Evolutionary conservation across 2,888 invertebrate species (phyloP).

Genomic region (Aphodius granarius): DNA sequence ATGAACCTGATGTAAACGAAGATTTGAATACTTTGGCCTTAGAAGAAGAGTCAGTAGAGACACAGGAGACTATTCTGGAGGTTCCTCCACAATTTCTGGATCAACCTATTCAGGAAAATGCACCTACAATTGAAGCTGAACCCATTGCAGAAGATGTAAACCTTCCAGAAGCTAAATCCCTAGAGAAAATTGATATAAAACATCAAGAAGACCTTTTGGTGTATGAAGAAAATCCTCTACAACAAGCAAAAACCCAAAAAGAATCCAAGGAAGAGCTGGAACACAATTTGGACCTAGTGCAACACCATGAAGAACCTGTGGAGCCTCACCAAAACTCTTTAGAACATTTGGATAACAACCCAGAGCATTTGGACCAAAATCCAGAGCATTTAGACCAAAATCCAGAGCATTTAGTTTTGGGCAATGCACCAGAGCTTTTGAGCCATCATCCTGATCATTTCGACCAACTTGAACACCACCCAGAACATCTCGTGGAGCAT

Average conservation of each 20-base stretch:
- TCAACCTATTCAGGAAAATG: not conserved
- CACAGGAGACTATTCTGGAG: not conserved
- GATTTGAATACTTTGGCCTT: not conserved
- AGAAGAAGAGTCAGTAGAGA: not conserved
- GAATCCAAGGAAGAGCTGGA: not conserved
- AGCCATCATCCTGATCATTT: not conserved
- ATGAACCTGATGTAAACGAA: not conserved
- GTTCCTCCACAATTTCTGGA: not conserved
- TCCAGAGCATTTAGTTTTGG: not conserved
- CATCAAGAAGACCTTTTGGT: not conserved
- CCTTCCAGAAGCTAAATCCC: not conserved
- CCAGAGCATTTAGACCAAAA: not conserved
- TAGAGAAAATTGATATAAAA: not conserved
- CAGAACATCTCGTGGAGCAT: slow-evolving; percentile 25
- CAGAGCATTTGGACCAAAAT: not conserved
- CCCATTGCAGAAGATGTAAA: not conserved
- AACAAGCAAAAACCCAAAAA: not conserved
- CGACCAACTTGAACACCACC: slow-evolving; percentile 2
- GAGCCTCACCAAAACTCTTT: not conserved
- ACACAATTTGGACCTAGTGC: not conserved
- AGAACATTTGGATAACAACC: not conserved
- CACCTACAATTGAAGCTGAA: not conserved
- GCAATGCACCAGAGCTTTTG: not conserved
- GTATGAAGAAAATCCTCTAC: not conserved
- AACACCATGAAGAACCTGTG: not conserved